These are phyloP conservation scores for Drosophila macrothrix DNA, from an alignment of 2,888 invertebrate genomes.

Conservation along the genomic window DNA sequence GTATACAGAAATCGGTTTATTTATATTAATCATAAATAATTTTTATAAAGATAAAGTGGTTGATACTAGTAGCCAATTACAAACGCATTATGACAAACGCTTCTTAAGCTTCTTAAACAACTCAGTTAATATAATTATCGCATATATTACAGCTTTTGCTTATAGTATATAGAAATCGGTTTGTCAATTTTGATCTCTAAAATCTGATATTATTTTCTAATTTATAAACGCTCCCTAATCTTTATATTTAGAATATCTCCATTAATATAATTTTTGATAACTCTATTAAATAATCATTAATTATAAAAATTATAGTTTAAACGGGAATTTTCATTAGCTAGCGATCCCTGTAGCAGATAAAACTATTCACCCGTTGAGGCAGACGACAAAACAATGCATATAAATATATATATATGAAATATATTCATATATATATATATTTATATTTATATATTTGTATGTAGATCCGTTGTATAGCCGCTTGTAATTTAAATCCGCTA, in stretches of 20 bases:
- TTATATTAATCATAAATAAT: background rate
- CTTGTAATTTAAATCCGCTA: constrained; percentile 28
- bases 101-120: background rate
- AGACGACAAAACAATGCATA: constrained; percentile 18
- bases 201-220: background rate
- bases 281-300: background rate
- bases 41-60: background rate
- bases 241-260: background rate
- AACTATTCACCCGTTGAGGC: constrained; percentile 29
- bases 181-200: background rate
- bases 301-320: background rate
- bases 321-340: background rate
- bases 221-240: background rate
- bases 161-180: background rate
- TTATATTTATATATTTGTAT: background rate
- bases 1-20: background rate
- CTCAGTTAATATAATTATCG: background rate
- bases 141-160: background rate
- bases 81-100: background rate
- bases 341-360: constrained; percentile 12
- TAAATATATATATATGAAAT: background rate
- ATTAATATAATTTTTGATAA: background rate
- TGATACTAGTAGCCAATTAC: background rate
- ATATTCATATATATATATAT: background rate
- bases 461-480: background rate